Conservation (phyloP, 2,113 vertebrate species). For the Ageneiosus marmoratus region DNA sequence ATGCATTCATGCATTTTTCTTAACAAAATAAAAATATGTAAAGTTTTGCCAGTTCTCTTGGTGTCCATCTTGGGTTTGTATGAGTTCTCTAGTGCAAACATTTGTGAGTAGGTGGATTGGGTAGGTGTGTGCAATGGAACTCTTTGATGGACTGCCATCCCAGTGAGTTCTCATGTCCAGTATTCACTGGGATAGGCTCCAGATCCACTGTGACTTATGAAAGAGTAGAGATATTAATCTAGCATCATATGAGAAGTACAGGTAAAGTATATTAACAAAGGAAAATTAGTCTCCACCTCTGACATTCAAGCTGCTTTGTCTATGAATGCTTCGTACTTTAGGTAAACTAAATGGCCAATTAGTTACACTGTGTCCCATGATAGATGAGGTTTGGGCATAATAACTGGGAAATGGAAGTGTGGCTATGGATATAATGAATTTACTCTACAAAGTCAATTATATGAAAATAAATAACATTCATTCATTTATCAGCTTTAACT, state of each 20-base stretch:
- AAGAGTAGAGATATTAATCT: neutral
- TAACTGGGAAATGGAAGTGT: neutral
- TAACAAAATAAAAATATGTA: neutral
- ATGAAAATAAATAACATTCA: neutral
- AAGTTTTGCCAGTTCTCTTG: neutral
- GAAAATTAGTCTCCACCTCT: neutral
- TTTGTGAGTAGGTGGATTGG: neutral
- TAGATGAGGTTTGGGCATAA: neutral
- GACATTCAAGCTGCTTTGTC: neutral
- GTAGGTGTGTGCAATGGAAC: neutral
- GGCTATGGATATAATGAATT: constrained; percentile 25
- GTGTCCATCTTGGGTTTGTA: neutral
- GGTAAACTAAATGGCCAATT: constrained; percentile 6
- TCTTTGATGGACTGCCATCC: neutral
- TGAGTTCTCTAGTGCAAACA: neutral
- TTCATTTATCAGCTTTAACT: constrained; percentile 6
- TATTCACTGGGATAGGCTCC: neutral
- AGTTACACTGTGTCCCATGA: neutral
- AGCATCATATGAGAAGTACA: neutral
- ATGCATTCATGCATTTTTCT: too few relatives aligned
- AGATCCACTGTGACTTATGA: neutral
- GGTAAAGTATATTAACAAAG: neutral
- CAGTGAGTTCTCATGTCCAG: neutral
- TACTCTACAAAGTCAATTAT: constrained; percentile 28
- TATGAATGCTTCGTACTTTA: neutral